Conservation (phyloP, 64 coral and sea anemone species). For the Stichodactyla helianthus region DNA sequence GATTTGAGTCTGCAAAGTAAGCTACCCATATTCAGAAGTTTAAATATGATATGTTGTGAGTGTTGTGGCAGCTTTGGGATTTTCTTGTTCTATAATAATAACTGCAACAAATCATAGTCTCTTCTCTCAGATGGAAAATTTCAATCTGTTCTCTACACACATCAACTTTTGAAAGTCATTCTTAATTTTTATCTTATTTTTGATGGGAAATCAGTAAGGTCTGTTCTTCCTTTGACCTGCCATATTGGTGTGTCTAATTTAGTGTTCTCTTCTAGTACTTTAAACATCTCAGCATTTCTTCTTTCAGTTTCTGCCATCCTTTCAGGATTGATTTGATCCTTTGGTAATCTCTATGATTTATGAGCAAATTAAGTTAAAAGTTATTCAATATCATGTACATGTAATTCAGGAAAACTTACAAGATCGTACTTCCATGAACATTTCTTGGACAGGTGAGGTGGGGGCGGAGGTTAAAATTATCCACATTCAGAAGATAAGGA, state of each 20-base stretch:
- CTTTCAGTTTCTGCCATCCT: constrained; percentile 35
- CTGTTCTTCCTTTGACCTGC: constrained; percentile 41
- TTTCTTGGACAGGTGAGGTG: too few relatives aligned
- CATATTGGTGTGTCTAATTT: constrained; percentile 38
- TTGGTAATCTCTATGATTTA: constrained; percentile 35
- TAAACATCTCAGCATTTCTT: constrained; percentile 53
- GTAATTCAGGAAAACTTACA: too few relatives aligned
- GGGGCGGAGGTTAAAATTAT: too few relatives aligned
- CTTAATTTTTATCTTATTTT: constrained; percentile 21
- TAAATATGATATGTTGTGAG: too few relatives aligned
- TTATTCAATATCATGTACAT: not conserved
- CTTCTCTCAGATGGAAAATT: not conserved
- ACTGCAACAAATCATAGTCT: not conserved
- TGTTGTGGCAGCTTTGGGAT: too few relatives aligned
- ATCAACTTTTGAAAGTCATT: not conserved
- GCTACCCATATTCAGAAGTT: too few relatives aligned
- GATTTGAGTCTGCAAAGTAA: too few relatives aligned
- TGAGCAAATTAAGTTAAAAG: not conserved
- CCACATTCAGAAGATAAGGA: too few relatives aligned
- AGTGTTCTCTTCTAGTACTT: constrained; percentile 51
- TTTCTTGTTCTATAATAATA: not conserved
- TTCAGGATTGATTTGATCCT: constrained; percentile 31
- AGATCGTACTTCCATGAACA: too few relatives aligned
- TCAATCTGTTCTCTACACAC: not conserved
- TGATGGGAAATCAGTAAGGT: not conserved